phyloP scores from a whole-genome alignment of 1,140 invertebrate species.

The Procambarus virginalis region DNA sequence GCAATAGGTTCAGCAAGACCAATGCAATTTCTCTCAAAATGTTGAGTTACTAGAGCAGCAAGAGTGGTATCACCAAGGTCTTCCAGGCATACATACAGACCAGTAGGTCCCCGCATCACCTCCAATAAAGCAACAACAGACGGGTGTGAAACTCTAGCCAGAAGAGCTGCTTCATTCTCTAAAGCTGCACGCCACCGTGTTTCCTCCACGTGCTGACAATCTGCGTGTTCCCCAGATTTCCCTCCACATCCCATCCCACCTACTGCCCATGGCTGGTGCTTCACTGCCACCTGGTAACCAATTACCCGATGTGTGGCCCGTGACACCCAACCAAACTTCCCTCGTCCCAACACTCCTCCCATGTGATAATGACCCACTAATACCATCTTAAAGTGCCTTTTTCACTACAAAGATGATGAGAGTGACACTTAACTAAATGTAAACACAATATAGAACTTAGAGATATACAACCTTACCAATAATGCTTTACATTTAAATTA shows the following conservation, averaged over 20 bases:
- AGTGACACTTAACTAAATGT: not conserved
- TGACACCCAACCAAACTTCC: conserved; percentile 39
- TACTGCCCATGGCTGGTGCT: conserved; percentile 41
- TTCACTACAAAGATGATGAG: not conserved
- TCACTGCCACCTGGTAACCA: conserved; percentile 19
- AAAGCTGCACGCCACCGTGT: conserved; percentile 26
- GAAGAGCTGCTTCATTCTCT: conserved; percentile 35
- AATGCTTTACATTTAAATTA: too few species aligned
- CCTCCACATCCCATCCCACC: conserved; percentile 19
- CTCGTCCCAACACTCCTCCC: conserved; percentile 26
- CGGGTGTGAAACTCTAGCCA: conserved; percentile 21
- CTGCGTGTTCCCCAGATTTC: conserved; percentile 5
- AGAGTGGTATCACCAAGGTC: conserved; percentile 21
- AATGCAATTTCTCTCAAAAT: conserved; percentile 11
- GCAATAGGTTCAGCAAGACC: conserved; percentile 10
- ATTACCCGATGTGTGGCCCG: conserved; percentile 21
- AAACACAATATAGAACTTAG: not conserved
- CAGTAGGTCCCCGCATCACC: conserved; percentile 20
- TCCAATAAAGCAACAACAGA: conserved; percentile 28
- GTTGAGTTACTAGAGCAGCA: conserved; percentile 7
- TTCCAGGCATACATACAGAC: conserved; percentile 22
- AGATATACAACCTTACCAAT: not conserved
- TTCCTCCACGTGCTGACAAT: conserved; percentile 26
- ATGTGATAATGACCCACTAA: conserved; percentile 30
- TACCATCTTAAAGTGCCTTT: not conserved